Evolutionary conservation across 1,140 invertebrate species (phyloP).

Genomic region (Rhagoletis zephyria): DNA sequence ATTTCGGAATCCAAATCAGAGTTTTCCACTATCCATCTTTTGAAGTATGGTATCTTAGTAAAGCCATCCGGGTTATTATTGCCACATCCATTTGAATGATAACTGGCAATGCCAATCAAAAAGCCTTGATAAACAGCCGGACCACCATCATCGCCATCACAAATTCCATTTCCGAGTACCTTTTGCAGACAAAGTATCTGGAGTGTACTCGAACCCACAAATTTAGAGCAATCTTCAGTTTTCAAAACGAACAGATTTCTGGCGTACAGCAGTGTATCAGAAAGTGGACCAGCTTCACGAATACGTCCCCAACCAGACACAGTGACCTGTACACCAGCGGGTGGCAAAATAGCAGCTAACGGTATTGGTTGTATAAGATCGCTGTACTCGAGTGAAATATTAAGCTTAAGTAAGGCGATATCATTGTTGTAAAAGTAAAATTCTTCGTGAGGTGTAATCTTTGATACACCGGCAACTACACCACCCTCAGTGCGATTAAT

Average conservation of each 20-base stretch:
- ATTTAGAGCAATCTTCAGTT: conserved; percentile 58
- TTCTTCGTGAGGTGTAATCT: conserved; percentile 65
- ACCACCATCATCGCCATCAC: conserved; percentile 66
- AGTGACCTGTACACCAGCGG: conserved; percentile 59
- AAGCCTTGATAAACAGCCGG: conserved; percentile 62
- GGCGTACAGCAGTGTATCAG: conserved; percentile 45
- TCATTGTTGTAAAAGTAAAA: conserved; percentile 63
- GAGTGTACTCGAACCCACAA: conserved; percentile 41
- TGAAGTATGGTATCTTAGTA: conserved; percentile 64
- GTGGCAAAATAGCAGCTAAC: conserved; percentile 58
- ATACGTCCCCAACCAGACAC: conserved; percentile 68
- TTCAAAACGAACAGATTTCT: conserved; percentile 58
- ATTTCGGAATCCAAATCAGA: neutral
- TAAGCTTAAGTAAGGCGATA: conserved; percentile 63
- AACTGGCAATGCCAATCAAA: conserved; percentile 64
- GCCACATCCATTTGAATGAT: conserved; percentile 65
- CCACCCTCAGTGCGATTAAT: conserved; percentile 65
- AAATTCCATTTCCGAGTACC: conserved; percentile 63
- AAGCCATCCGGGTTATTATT: conserved; percentile 65
- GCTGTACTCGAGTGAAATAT: conserved; percentile 59
- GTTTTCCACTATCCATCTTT: conserved; percentile 62
- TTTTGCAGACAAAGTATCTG: conserved; percentile 63
- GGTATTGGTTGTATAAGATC: conserved; percentile 59
- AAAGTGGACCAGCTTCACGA: conserved; percentile 59
- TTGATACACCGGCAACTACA: conserved; percentile 60